Evolutionary conservation across 2,113 vertebrate genomes (phyloP).

Genomic region (Tychaedon coryphoeus): DNA sequence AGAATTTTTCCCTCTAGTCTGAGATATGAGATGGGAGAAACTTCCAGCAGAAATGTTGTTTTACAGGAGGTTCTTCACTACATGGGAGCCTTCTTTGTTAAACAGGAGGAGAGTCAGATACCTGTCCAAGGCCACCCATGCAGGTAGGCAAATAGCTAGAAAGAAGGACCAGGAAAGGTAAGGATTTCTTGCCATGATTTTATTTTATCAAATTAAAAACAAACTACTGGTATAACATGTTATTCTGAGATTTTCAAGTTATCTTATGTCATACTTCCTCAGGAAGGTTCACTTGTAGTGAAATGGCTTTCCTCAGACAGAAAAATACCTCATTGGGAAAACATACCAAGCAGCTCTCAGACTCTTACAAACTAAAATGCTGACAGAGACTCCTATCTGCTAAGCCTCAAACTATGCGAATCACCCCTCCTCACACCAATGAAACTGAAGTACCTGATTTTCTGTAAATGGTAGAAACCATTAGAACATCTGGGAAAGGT

Average conservation of each 20-base stretch:
- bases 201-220: background rate
- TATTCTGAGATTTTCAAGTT: background rate
- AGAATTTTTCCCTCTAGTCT: background rate
- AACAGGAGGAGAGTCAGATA: background rate
- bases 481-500: background rate
- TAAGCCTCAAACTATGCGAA: background rate
- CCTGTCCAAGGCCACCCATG: accelerated
- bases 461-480: background rate
- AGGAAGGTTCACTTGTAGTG: background rate
- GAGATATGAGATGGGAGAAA: background rate
- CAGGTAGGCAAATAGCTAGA: background rate
- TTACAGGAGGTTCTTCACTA: background rate
- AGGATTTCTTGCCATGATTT: background rate
- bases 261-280: background rate
- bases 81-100: background rate
- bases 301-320: background rate
- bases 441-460: background rate
- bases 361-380: background rate
- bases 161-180: background rate
- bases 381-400: background rate
- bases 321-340: background rate
- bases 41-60: background rate
- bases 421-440: background rate
- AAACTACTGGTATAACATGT: background rate
- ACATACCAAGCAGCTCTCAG: background rate